Conservation (phyloP, 1,140 invertebrate species). For the Plectrocnemia conspersa region DNA sequence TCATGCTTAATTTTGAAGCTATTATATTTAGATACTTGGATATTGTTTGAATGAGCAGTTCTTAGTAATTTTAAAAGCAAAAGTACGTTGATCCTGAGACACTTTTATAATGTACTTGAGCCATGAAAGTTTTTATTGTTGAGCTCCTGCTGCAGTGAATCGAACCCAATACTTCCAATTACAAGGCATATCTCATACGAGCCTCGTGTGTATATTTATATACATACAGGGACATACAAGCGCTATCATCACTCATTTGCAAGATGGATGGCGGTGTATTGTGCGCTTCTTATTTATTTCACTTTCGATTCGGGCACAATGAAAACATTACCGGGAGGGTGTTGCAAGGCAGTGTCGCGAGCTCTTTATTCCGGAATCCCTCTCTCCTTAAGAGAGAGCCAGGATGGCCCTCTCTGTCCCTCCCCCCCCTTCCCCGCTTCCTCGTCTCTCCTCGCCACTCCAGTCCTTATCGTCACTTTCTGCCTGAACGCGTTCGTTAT, state of each 20-base stretch:
- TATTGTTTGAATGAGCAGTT: too few relatives aligned
- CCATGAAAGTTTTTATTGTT: too few relatives aligned
- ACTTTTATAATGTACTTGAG: too few relatives aligned
- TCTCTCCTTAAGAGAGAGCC: slow-evolving; percentile 30
- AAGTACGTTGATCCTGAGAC: too few relatives aligned
- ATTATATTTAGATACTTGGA: too few relatives aligned
- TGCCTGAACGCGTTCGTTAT: slow-evolving; percentile 48
- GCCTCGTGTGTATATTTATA: too few relatives aligned
- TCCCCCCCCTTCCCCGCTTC: slow-evolving; percentile 22
- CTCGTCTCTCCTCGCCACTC: slow-evolving; percentile 44
- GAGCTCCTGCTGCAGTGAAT: too few relatives aligned
- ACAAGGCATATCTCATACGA: too few relatives aligned
- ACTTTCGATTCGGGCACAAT: slow-evolving; percentile 13
- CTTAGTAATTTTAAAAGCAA: too few relatives aligned
- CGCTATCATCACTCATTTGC: slow-evolving; percentile 1
- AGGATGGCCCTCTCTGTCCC: slow-evolving; percentile 20
- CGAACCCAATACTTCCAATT: too few relatives aligned
- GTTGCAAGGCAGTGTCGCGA: slow-evolving; percentile 14
- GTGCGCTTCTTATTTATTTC: slow-evolving; percentile 3
- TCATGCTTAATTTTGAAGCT: too few relatives aligned
- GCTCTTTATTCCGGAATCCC: slow-evolving; percentile 25
- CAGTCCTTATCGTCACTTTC: slow-evolving; percentile 51
- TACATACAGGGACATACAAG: background rate
- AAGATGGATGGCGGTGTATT: slow-evolving; percentile 2
- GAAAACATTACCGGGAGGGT: slow-evolving; percentile 15